These are phyloP conservation scores for Syrphus vitripennis DNA, from an alignment of 2,888 invertebrate genomes.

Conservation along the genomic window DNA sequence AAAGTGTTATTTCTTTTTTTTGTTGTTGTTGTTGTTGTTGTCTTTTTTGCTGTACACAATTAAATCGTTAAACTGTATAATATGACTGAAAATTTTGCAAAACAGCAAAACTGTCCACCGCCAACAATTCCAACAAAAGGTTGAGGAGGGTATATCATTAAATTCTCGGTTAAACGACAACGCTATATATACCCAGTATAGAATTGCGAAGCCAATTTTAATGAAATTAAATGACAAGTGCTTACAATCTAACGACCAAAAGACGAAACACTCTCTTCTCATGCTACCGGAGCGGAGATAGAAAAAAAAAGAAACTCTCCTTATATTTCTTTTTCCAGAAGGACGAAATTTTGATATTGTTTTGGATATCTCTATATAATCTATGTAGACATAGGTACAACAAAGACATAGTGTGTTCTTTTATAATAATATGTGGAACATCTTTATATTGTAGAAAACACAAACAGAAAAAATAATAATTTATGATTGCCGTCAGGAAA, in stretches of 20 bases:
- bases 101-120: slow-evolving; percentile 40
- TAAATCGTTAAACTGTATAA: slow-evolving; percentile 59
- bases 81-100: slow-evolving; percentile 44
- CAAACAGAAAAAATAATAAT: slow-evolving; percentile 38
- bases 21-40: background rate
- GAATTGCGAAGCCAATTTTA: slow-evolving; percentile 68
- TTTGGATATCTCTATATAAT: slow-evolving; percentile 5
- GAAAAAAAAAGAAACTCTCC: slow-evolving; percentile 20
- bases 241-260: slow-evolving; percentile 70
- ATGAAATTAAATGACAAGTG: slow-evolving; percentile 70
- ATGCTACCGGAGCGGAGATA: background rate
- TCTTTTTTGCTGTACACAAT: slow-evolving; percentile 29
- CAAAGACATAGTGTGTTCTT: background rate
- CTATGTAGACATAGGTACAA: too few species aligned
- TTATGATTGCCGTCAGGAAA: slow-evolving; percentile 51
- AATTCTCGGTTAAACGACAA: slow-evolving; percentile 53
- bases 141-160: slow-evolving; percentile 49
- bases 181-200: slow-evolving; percentile 45
- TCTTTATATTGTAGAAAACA: slow-evolving; percentile 1
- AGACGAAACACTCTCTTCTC: slow-evolving; percentile 35
- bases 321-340: slow-evolving; percentile 32
- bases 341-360: slow-evolving; percentile 50
- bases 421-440: slow-evolving; percentile 23
- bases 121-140: background rate
- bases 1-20: slow-evolving; percentile 4